phyloP scores from a whole-genome alignment of 30 jellyfish, hydroid and myxozoan species.

The Cassiopea andromeda region DNA sequence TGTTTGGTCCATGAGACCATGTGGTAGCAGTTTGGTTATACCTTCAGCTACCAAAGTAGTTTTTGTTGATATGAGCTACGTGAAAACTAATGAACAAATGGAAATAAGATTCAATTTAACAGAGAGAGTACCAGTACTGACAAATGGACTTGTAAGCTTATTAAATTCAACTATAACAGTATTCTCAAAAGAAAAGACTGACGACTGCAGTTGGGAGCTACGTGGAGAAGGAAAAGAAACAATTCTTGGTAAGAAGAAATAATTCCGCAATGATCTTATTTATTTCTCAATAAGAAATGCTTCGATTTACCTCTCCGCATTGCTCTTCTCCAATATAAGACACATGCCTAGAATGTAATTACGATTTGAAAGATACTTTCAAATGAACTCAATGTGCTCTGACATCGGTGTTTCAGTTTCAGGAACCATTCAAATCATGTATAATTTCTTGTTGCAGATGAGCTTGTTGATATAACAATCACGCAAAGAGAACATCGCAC shows the following conservation, averaged over 20 bases:
- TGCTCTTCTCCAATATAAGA: too few relatives aligned
- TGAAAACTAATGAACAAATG: background rate
- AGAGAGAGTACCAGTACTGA: constrained; percentile 29
- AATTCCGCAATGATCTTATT: background rate
- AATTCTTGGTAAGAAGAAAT: constrained; percentile 6
- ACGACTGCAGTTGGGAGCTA: constrained; percentile 1
- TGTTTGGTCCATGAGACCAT: constrained; percentile 17
- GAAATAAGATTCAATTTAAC: constrained; percentile 33
- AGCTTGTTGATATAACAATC: constrained; percentile 27
- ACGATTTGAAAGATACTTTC: too few relatives aligned
- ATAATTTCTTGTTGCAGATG: constrained; percentile 13
- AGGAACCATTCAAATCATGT: background rate
- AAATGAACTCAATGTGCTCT: background rate
- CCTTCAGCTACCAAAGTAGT: constrained; percentile 4
- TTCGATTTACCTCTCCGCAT: background rate
- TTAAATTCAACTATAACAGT: constrained; percentile 17
- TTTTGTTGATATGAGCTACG: constrained; percentile 3
- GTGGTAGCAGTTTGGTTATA: background rate
- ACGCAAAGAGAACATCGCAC: constrained; percentile 24
- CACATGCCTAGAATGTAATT: too few relatives aligned
- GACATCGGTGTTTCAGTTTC: background rate
- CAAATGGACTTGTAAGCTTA: constrained; percentile 33
- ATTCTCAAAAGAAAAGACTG: constrained; percentile 8
- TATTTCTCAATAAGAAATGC: background rate
- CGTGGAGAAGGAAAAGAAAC: constrained; percentile 32